A percentile compares a stretch with the other conserved stretches of the same genome.
Evolutionary conservation across 2,888 invertebrate species (phyloP).

Genomic region (Galerucella calmariensis): DNA sequence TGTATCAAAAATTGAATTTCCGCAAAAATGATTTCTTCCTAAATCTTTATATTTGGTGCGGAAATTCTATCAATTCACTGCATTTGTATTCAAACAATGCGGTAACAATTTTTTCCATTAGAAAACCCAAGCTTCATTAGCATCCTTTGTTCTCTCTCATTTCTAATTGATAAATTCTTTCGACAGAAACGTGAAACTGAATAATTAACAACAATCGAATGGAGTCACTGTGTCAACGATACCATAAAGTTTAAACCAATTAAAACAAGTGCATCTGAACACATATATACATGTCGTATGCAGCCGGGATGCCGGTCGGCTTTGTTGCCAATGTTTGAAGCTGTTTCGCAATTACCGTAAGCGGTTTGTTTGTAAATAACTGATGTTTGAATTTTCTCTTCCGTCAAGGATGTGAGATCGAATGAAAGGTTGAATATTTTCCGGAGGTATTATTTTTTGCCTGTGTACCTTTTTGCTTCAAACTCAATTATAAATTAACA

Average conservation of each 20-base stretch:
- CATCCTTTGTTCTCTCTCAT: neutral
- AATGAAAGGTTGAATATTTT: too few species aligned
- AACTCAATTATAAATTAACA: too few species aligned
- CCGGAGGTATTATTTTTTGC: too few species aligned
- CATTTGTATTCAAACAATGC: neutral
- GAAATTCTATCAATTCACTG: neutral
- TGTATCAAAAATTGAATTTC: too few species aligned
- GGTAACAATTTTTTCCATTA: neutral
- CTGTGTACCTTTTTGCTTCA: too few species aligned
- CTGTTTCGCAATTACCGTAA: neutral
- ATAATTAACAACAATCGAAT: neutral
- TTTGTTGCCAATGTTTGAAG: conserved; percentile 1
- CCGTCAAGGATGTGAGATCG: too few species aligned
- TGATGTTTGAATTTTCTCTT: too few species aligned
- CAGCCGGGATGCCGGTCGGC: neutral
- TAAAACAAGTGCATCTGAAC: conserved; percentile 8
- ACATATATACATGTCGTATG: conserved; percentile 1
- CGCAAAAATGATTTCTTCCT: too few species aligned
- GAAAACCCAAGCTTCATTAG: neutral
- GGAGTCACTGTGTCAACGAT: neutral
- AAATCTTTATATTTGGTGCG: neutral
- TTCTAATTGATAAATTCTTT: conserved; percentile 3
- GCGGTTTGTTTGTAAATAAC: too few species aligned
- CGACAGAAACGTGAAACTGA: neutral
- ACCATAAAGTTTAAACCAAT: conserved; percentile 1